Base-by-base conservation (phyloP, 1,140 invertebrate genomes). In the Meloidogyne floridensis region DNA sequence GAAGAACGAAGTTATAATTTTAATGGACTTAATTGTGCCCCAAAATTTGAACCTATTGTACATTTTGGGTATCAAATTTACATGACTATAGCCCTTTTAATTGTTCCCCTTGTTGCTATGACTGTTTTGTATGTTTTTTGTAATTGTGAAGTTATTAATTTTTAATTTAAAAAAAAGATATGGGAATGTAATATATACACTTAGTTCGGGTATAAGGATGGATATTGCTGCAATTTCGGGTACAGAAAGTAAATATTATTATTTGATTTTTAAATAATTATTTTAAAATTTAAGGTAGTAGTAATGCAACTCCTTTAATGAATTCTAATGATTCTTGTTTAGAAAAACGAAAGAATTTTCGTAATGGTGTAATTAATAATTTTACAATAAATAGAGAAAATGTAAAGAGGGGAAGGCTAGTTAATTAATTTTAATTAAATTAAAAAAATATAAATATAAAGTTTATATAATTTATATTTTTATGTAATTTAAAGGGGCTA, bases 51-150 rank as follows among this genome's bases (percentile, higher is more conserved):
- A 53, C 75, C 77, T 42, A 79, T 82, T 8, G 84, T 86, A 2
- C 80, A 85, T 72, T 86, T 87, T 77, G 71, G 70, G 5, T 87
- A 86, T 80, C 85, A 86, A 83, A 80, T 88, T 51, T 87, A 87
- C 70, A 86, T 88, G 84, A 87, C 86, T 3, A 71, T 88, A 51
- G 85, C 86, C 32, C 75, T 87, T 69, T 75, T 87, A 32, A 77
- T 87, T 43, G 72, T 87, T 69, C 86, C 86, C 11, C 73, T 87
- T 18, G 77, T 88, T 32, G 42, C 87, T n/a, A 87, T 87, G 86
- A 80, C 82, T 53, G 82, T 75, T 15, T 54, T 87, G 32, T 87
- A 87, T 20, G 77, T 13, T 32, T 15, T 53, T 59, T 59, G 32
- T 32, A 32, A 32, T 32, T 32, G 32, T 32, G 32, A 32, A 59